These are phyloP conservation scores for Pantherophis vulpinus DNA, from an alignment of 2,797 vertebrate genomes.

Conservation along the genomic window DNA sequence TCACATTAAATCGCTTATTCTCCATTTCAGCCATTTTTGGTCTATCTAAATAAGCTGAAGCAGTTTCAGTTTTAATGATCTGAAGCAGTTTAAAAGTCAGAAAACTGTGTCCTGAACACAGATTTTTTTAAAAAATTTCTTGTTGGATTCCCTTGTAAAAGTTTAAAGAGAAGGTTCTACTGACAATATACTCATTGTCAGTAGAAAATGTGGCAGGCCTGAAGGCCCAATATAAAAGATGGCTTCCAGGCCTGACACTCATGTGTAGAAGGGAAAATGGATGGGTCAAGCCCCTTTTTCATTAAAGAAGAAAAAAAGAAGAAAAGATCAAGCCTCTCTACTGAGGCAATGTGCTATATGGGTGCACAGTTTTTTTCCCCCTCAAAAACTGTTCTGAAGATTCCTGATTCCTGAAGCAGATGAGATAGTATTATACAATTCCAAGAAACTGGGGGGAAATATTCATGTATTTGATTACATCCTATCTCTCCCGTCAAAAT, in stretches of 20 bases:
- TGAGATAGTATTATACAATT: not conserved
- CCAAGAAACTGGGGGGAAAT: not conserved
- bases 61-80: not conserved
- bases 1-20: not conserved
- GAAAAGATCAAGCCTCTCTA: not conserved
- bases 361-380: not conserved
- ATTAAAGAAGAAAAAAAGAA: not conserved
- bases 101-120: not conserved
- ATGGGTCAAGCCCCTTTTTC: not conserved
- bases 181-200: not conserved
- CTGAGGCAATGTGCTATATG: not conserved
- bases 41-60: not conserved
- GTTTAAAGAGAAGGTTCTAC: not conserved
- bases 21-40: not conserved
- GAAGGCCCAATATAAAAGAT: too few relatives aligned
- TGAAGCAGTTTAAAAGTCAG: not conserved
- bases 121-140: not conserved
- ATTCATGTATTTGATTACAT: not conserved
- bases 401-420: not conserved
- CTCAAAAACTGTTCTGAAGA: not conserved
- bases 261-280: not conserved
- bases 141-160: slow-evolving; percentile 1
- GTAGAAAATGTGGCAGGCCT: too few relatives aligned
- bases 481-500: not conserved
- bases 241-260: too few relatives aligned